phyloP scores from a whole-genome alignment of 1,140 invertebrate species.

The Formica exsecta region DNA sequence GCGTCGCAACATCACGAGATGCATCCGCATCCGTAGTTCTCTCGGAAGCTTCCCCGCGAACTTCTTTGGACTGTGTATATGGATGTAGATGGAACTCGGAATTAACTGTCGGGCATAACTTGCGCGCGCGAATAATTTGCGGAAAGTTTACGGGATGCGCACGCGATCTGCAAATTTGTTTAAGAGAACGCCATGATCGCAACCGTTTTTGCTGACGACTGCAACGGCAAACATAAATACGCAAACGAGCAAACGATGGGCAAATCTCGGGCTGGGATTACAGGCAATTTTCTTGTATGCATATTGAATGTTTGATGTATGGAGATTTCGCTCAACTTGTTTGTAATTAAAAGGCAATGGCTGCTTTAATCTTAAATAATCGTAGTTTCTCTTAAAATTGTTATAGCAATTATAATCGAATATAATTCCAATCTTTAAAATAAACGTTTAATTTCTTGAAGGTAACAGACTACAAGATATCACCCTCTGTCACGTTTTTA shows the following conservation, averaged over 20 bases:
- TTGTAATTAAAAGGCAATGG: background rate
- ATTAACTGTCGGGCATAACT: conserved; percentile 33
- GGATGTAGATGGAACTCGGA: conserved; percentile 20
- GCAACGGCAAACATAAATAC: conserved; percentile 41
- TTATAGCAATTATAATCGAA: background rate
- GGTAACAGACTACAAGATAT: no score
- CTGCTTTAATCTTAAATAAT: background rate
- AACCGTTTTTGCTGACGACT: conserved; percentile 4
- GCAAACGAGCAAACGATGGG: conserved; percentile 29
- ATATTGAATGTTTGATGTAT: background rate
- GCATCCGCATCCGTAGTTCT: background rate
- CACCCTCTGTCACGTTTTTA: no score
- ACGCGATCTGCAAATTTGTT: conserved; percentile 32
- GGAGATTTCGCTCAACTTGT: background rate
- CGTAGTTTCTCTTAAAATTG: background rate
- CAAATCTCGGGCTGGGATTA: background rate
- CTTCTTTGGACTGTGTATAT: conserved; percentile 9
- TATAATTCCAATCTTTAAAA: background rate
- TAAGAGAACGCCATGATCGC: conserved; percentile 12
- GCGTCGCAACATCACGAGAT: background rate
- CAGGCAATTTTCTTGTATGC: background rate
- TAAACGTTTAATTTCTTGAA: no score
- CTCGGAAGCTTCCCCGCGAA: conserved; percentile 11
- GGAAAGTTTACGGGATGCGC: conserved; percentile 27
- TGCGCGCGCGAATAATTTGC: conserved; percentile 39